Evolutionary conservation across 2,113 vertebrate genomes (phyloP).

Genomic region (Naja naja): DNA sequence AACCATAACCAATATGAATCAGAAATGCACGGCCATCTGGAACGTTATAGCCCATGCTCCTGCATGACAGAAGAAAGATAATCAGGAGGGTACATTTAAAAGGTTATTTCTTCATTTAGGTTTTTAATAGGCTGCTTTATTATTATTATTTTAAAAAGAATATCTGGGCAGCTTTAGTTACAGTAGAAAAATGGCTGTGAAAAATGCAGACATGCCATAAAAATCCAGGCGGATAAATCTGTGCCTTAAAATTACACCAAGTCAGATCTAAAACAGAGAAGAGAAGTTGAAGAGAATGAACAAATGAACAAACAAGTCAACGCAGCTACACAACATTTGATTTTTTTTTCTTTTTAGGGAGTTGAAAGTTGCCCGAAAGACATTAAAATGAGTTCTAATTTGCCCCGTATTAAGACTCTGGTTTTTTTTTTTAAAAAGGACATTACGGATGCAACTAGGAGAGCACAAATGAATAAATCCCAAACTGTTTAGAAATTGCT

Average conservation of each 20-base stretch:
- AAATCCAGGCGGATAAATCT: background rate
- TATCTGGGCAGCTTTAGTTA: background rate
- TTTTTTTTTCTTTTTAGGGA: background rate
- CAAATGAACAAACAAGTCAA: background rate
- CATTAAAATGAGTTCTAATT: background rate
- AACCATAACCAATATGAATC: background rate
- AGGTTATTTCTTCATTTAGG: background rate
- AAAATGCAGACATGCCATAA: background rate
- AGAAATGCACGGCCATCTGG: background rate
- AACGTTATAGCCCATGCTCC: background rate
- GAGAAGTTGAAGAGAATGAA: background rate
- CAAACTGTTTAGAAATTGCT: background rate
- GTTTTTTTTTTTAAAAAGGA: background rate
- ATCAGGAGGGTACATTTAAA: slow-evolving; percentile 7
- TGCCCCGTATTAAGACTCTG: too few species aligned
- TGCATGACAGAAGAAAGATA: background rate
- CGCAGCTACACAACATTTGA: background rate
- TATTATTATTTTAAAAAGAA: background rate
- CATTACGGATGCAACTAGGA: background rate
- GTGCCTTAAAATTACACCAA: background rate
- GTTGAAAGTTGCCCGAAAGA: background rate
- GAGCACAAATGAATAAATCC: background rate
- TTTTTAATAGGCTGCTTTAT: background rate
- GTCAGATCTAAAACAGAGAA: background rate
- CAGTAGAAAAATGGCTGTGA: background rate